A percentile compares a stretch with the other conserved stretches of the same genome.
Evolutionary conservation across 2,797 vertebrate species (phyloP).

Genomic region (Pterois miles): DNA sequence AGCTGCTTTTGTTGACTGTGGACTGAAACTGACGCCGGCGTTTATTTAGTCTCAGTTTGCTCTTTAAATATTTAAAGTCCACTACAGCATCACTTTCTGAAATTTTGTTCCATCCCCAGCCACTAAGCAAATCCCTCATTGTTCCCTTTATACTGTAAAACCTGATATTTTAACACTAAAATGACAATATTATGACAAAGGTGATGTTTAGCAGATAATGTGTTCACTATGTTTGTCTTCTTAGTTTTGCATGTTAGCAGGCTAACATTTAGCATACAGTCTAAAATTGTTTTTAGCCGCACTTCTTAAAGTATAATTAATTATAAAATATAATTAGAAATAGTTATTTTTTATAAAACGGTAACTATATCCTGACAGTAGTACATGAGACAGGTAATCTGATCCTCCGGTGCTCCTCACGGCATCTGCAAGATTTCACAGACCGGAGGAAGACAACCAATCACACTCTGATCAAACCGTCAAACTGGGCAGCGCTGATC

Average conservation of each 20-base stretch:
- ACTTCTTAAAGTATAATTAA: no score
- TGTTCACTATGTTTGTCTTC: rapidly evolving
- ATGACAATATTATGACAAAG: neutral
- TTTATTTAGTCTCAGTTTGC: neutral
- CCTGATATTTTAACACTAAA: neutral
- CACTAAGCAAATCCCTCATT: rapidly evolving
- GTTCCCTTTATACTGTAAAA: rapidly evolving
- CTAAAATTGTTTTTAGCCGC: no score
- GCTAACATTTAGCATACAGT: neutral
- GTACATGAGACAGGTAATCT: rapidly evolving
- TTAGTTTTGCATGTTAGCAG: neutral
- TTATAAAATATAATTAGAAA: no score
- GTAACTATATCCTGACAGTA: no score
- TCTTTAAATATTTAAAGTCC: slow-evolving; percentile 3
- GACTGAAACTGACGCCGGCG: neutral
- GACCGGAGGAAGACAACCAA: no score
- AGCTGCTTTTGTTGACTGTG: neutral
- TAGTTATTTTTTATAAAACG: no score
- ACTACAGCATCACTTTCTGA: neutral
- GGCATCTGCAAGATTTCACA: no score
- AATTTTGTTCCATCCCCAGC: neutral
- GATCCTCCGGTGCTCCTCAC: no score
- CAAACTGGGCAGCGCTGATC: no score
- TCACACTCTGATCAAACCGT: no score
- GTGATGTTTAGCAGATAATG: neutral